Percentiles rank a stretch among this genome's conserved stretches.
Evolutionary conservation across 2,888 invertebrate genomes (phyloP).

Genomic region (Drosophila cracens): DNA sequence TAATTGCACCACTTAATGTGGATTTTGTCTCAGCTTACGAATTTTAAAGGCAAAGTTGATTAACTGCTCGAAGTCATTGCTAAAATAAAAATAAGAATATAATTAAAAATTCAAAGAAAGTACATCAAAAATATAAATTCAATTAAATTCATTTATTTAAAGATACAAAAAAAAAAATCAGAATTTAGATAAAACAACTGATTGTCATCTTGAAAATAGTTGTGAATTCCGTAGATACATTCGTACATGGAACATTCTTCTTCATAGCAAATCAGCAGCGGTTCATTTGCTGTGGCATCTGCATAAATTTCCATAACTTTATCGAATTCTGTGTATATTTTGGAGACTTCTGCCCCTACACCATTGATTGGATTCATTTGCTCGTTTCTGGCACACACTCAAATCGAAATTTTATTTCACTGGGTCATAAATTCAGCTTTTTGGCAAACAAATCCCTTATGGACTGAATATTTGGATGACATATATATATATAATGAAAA

Average conservation of each 20-base stretch:
- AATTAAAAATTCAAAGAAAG: no score
- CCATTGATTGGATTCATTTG: conserved; percentile 9
- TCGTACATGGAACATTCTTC: neutral
- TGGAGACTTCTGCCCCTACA: neutral
- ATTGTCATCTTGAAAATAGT: neutral
- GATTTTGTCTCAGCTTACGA: no score
- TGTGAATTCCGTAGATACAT: neutral
- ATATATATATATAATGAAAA: neutral
- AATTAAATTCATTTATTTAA: no score
- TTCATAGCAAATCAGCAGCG: neutral
- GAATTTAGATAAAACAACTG: neutral
- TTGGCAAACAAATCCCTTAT: neutral
- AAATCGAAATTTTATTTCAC: conserved; percentile 24
- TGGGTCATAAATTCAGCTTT: conserved; percentile 13
- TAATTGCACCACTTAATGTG: no score
- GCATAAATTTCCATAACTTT: conserved; percentile 25
- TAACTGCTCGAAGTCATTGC: no score
- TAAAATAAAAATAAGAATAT: no score
- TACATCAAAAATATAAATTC: no score
- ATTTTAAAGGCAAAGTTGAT: no score
- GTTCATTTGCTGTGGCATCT: neutral
- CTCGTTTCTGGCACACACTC: conserved; percentile 1
- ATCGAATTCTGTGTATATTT: conserved; percentile 13
- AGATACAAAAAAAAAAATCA: no score
- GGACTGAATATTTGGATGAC: neutral